A percentile compares a stretch with the other conserved stretches of the same genome.
phyloP scores from a whole-genome alignment of 2,113 vertebrate genomes.

The Chionomys nivalis region DNA sequence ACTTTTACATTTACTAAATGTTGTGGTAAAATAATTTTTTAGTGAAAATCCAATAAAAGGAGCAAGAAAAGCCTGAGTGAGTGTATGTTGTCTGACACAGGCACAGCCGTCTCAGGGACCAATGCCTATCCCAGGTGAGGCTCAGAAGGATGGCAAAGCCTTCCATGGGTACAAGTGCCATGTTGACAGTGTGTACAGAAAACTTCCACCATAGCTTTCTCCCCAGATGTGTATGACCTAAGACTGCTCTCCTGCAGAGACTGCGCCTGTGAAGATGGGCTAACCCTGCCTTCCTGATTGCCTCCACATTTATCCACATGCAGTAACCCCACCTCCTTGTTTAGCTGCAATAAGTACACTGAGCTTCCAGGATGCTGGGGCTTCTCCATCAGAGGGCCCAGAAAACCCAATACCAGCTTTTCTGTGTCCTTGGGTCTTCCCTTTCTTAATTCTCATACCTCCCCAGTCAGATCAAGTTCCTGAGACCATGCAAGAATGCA shows the following conservation, averaged over 20 bases:
- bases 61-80: background rate
- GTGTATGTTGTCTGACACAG: background rate
- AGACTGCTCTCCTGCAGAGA: background rate
- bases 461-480: background rate
- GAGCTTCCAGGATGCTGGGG: background rate
- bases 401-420: background rate
- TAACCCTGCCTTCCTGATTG: background rate
- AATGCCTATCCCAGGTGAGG: background rate
- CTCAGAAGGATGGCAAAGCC: background rate
- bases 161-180: background rate
- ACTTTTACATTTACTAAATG: constrained; percentile 8
- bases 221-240: background rate
- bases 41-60: background rate
- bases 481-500: background rate
- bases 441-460: background rate
- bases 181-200: background rate
- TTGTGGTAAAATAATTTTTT: constrained; percentile 3
- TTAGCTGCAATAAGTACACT: background rate
- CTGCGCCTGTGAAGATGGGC: background rate
- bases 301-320: background rate
- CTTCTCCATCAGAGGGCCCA: background rate
- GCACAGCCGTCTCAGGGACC: background rate
- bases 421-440: background rate
- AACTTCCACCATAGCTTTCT: background rate
- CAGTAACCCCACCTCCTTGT: background rate